These are phyloP conservation scores for Xenopus petersii DNA, from an alignment of 2,797 vertebrate species.

Conservation along the genomic window DNA sequence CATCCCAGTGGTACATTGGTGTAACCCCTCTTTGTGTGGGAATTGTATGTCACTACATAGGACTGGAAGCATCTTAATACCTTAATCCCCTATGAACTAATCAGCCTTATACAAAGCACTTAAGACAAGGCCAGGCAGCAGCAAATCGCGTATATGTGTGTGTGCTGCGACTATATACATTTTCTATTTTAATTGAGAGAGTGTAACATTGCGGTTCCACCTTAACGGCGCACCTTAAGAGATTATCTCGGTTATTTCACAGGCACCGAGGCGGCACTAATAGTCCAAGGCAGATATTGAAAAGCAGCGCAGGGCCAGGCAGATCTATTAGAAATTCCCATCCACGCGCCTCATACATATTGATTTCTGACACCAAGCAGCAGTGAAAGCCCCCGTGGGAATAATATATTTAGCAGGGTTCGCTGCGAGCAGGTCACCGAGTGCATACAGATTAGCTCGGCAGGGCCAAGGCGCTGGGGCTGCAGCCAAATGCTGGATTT, in stretches of 20 bases:
- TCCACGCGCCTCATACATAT: slow-evolving; percentile 99
- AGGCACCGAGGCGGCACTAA: slow-evolving; percentile 99
- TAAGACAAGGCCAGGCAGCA: slow-evolving; percentile 54
- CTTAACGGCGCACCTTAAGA: slow-evolving; percentile 99
- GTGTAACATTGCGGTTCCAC: slow-evolving; percentile 82
- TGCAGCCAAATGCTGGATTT: slow-evolving; percentile 80
- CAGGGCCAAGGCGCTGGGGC: slow-evolving; percentile 82
- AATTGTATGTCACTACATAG: slow-evolving; percentile 52
- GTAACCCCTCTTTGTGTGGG: slow-evolving; percentile 48
- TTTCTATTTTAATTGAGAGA: slow-evolving; percentile 65
- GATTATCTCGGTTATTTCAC: slow-evolving; percentile 99
- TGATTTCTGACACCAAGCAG: slow-evolving; percentile 99
- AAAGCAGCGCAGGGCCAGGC: slow-evolving; percentile 96
- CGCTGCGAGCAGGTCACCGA: slow-evolving; percentile 95
- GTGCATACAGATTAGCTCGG: slow-evolving; percentile 99
- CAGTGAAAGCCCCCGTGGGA: slow-evolving; percentile 98
- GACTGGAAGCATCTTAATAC: slow-evolving; percentile 54
- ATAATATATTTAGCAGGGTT: slow-evolving; percentile 99
- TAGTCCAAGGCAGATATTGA: slow-evolving; percentile 99
- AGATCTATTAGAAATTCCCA: slow-evolving; percentile 99
- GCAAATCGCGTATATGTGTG: slow-evolving; percentile 58
- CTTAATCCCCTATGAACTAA: slow-evolving; percentile 63
- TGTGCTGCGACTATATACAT: slow-evolving; percentile 26
- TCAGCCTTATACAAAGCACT: slow-evolving; percentile 43
- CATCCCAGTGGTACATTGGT: slow-evolving; percentile 7